Conservation (phyloP, 2,888 invertebrate genomes). For the Limnephilus lunatus region DNA sequence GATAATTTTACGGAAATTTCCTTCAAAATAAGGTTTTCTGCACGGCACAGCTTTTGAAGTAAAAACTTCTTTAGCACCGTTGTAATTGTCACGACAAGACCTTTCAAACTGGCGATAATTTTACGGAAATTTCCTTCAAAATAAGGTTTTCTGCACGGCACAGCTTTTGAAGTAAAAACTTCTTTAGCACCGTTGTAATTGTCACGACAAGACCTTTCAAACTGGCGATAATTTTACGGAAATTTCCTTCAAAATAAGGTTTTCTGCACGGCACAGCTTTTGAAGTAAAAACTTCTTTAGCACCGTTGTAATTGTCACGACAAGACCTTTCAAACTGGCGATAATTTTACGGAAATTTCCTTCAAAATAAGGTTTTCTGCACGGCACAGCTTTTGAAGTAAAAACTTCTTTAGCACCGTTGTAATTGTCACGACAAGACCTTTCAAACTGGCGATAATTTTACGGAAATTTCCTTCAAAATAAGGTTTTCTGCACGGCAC, state of each 20-base stretch:
- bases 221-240: background rate
- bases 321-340: background rate
- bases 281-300: background rate
- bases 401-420: too few relatives aligned
- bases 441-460: background rate
- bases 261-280: background rate
- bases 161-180: background rate
- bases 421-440: background rate
- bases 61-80: too few relatives aligned
- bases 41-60: background rate
- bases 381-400: background rate
- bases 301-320: background rate
- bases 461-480: background rate
- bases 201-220: background rate
- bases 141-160: background rate
- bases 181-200: background rate
- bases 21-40: background rate
- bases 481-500: background rate
- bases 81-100: background rate
- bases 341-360: background rate
- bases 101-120: background rate
- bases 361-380: background rate
- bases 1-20: background rate
- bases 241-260: background rate
- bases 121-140: background rate